Percentiles rank a stretch among this genome's conserved stretches.
phyloP scores from a whole-genome alignment of 2,888 invertebrate species.

The Mystacides longicornis region DNA sequence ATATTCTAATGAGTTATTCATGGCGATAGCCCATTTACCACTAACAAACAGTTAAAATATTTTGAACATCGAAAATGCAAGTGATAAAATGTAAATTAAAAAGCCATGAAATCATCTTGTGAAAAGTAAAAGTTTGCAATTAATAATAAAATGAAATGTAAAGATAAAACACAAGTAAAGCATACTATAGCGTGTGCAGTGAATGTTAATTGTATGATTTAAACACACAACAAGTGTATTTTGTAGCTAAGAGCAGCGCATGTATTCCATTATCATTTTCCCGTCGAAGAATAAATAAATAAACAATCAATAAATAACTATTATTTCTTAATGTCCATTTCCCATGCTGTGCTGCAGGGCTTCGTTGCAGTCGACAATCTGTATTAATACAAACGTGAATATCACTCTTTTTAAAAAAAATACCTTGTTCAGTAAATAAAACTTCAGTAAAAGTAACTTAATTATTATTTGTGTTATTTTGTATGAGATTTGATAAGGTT shows the following conservation, averaged over 20 bases:
- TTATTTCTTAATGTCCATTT: neutral
- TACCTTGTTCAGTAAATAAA: no score
- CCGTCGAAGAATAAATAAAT: neutral
- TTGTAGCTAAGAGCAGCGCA: neutral
- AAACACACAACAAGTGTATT: no score
- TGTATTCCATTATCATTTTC: neutral
- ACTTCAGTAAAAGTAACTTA: no score
- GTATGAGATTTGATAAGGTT: no score
- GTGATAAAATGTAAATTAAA: constrained; percentile 1
- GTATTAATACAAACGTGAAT: no score
- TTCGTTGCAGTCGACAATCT: no score
- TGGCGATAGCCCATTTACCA: neutral
- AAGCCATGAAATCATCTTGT: neutral
- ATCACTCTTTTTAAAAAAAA: no score
- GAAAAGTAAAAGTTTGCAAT: neutral
- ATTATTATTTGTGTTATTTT: no score
- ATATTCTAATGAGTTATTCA: no score
- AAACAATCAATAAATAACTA: neutral
- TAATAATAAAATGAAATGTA: neutral
- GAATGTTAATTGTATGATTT: neutral
- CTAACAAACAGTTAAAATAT: neutral
- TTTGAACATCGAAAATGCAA: neutral
- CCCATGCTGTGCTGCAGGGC: no score
- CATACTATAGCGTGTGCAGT: neutral
- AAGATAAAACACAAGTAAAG: neutral